Conservation (phyloP, 1,140 invertebrate genomes). For the Diorhabda elongata region DNA sequence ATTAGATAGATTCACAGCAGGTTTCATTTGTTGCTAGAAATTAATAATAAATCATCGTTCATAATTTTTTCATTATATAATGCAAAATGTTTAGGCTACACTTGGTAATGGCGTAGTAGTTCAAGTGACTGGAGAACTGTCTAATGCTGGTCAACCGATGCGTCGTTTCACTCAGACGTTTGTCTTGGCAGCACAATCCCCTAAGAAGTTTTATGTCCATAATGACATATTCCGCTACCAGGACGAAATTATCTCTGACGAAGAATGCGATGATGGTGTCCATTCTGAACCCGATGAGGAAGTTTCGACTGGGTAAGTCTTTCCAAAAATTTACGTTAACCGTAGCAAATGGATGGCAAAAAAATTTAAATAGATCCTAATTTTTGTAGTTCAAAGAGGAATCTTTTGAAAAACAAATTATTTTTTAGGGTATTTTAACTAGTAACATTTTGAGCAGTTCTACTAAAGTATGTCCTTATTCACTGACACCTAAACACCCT, state of each 20-base stretch:
- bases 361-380: too few relatives aligned
- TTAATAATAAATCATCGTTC: neutral
- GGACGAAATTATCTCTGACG: constrained; percentile 76
- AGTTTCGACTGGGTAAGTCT: constrained; percentile 8
- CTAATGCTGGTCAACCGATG: constrained; percentile 94
- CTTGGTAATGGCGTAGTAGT: constrained; percentile 92
- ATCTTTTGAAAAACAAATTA: too few relatives aligned
- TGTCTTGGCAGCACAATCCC: constrained; percentile 88
- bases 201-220: constrained; percentile 96
- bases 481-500: too few relatives aligned
- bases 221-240: constrained; percentile 99
- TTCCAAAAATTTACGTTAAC: too few relatives aligned
- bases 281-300: constrained; percentile 69
- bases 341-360: too few relatives aligned
- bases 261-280: constrained; percentile 58
- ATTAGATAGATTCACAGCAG: too few relatives aligned
- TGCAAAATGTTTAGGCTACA: constrained; percentile 65
- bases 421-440: too few relatives aligned
- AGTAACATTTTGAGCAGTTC: too few relatives aligned
- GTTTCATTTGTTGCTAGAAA: neutral
- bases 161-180: constrained; percentile 96
- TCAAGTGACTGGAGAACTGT: constrained; percentile 94
- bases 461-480: too few relatives aligned
- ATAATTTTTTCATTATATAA: constrained; percentile 60
- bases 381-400: too few relatives aligned